Base-by-base conservation (phyloP, 2,888 invertebrate species). In the Anoplius nigerrimus region DNA sequence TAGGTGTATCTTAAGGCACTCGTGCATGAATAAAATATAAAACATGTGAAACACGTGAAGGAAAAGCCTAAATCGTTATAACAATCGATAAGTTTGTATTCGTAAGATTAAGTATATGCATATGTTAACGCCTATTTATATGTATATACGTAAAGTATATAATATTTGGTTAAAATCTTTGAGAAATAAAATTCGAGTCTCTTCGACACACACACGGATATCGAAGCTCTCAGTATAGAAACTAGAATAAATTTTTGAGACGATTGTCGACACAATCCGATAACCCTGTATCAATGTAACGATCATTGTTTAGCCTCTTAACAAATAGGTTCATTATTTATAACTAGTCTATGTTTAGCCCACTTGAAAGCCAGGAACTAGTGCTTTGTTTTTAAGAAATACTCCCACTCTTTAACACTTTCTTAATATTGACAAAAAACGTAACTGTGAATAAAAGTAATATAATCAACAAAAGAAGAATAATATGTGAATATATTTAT, bases 1-100 rank as follows among this genome's bases (percentile, higher is more conserved):
- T 77, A 72, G 75, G 76, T 84, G 81, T 83, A 82, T 79, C 75
- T 84, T 85, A 87, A 86, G 86, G 86, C 86, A 87, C 86, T 84
- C 86, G 86, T 86, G 86, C 86, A 76, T 34, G 34, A 82, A 81
- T 84, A 79, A 81, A 73, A 76, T 75, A 72, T 71, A 71, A 69
- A 78, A 71, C 45, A 57, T 55, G 72, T 66, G 59, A 66, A 78
- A 78, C 61, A 69, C 72, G 75, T 59, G 69, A 69, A 72, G 70
- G 53, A 71, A 72, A 75, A 73, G 73, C 51, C 62, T 66, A 74
- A 69, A 76, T 70, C 74, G 63, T 66, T 71, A 71, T 76, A 80
- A 80, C 71, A 75, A 69, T 73, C 24, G 54, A 69, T 75, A 74
- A 56, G 71, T 42, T 54, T 27, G 53, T 61, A 53, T 20, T 66